These are phyloP conservation scores for Porites lutea DNA, from an alignment of 64 coral and sea anemone genomes.

Conservation along the genomic window DNA sequence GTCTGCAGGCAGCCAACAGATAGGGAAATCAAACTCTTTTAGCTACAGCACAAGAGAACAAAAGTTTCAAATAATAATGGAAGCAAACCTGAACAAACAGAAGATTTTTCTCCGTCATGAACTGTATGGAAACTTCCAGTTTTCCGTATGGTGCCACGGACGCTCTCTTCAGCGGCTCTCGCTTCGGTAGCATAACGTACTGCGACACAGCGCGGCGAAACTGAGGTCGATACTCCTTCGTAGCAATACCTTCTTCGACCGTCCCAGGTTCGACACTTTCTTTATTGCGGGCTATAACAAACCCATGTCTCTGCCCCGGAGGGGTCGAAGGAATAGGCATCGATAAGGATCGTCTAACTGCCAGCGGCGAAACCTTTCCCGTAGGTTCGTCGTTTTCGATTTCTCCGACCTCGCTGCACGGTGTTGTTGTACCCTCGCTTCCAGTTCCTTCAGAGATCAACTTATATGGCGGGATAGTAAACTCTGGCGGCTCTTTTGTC, in stretches of 20 bases:
- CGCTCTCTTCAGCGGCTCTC: constrained; percentile 32
- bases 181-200: background rate
- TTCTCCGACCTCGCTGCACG: constrained; percentile 30
- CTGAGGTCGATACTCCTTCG: constrained; percentile 44
- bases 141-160: constrained; percentile 88
- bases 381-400: background rate
- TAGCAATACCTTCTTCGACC: background rate
- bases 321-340: constrained; percentile 26
- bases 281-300: background rate
- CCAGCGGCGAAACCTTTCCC: constrained; percentile 10
- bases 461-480: constrained; percentile 83
- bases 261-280: background rate
- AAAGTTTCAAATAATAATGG: background rate
- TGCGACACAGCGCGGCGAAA: constrained; percentile 39
- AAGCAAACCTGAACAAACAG: constrained; percentile 83
- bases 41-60: background rate
- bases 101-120: constrained; percentile 71
- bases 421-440: constrained; percentile 42
- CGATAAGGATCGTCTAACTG: constrained; percentile 12
- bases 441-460: constrained; percentile 24
- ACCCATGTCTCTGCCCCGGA: constrained; percentile 1
- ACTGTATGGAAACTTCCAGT: constrained; percentile 79
- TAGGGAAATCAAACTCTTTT: background rate
- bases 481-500: constrained; percentile 69
- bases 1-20: no score